Evolutionary conservation across 2,888 invertebrate species (phyloP), one percentile per base, ranked within the genome.

Genomic region (Girardia tigrina): DNA sequence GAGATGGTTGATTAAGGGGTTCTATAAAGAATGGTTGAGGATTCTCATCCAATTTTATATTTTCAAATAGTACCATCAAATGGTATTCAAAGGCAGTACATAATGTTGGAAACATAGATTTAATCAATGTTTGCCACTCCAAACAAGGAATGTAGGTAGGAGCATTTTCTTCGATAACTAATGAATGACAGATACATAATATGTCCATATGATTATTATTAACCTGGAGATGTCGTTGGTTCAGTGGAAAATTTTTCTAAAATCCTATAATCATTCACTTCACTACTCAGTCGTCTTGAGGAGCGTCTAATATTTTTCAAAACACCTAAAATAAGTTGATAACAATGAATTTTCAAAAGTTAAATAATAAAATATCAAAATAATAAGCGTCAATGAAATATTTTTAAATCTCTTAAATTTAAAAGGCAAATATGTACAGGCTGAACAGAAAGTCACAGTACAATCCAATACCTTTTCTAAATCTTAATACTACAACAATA

Each of bases 91-190:
- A 56, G 23, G 56, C 56, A 56, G 56, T 56, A 56, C 56, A 56
- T n/a, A 56, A 16, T 20, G 20, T 56, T 6, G 56, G 56, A n/a
- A 56, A 56, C 4, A 56, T 8, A 8, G 8, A 56, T 56, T 56
- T 56, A n/a, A 56, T 56, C 56, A 56, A 20, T 56, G 26, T 6
- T n/a, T 71, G 71, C 71, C 71, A 71, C 27, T 71, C 71, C 29
- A 71, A 29, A 29, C 29, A 71, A 29, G 71, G 71, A 28, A 28
- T 28, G 20, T 28, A 28, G 23, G 71, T 71, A 6, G 71, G 14
- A 28, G 23, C 4, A 71, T 29, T 29, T 28, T 71, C 71, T 71
- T 71, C 71, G 23, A 71, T 26, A 20, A 71, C 71, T 71, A 26
- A 14, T 20, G 16, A 56, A 56, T 56, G n/a, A 56, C 23, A 12